phyloP scores from a whole-genome alignment of 2,113 vertebrate genomes.

The Patagioenas fasciata region DNA sequence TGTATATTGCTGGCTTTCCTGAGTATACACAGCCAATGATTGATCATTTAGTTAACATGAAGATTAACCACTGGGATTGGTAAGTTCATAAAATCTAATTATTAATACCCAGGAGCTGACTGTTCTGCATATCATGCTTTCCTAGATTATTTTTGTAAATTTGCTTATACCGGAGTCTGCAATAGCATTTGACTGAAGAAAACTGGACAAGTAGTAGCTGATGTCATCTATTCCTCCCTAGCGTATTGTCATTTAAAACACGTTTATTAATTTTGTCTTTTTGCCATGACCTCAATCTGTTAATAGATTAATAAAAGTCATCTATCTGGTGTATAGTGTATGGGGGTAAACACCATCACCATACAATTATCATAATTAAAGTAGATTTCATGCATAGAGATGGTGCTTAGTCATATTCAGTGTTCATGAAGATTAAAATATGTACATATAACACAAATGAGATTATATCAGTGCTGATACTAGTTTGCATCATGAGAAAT shows the following conservation, averaged over 20 bases:
- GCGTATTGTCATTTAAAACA: not conserved
- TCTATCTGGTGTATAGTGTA: not conserved
- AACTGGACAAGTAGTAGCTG: not conserved
- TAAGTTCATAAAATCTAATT: constrained; percentile 61
- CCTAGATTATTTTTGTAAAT: not conserved
- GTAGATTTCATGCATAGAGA: constrained; percentile 35
- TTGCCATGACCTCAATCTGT: constrained; percentile 56
- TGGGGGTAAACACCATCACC: constrained; percentile 47
- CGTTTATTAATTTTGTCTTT: constrained; percentile 33
- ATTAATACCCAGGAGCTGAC: not conserved
- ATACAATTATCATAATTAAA: constrained; percentile 63
- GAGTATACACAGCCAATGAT: constrained; percentile 92
- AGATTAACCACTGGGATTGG: constrained; percentile 94
- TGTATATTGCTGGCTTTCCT: constrained; percentile 87
- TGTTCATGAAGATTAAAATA: not conserved
- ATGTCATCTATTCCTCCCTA: not conserved
- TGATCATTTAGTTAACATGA: constrained; percentile 88
- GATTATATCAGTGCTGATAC: constrained; percentile 53
- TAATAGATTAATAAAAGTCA: constrained; percentile 50
- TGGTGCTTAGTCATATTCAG: constrained; percentile 51
- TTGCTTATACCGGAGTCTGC: not conserved
- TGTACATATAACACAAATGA: not conserved
- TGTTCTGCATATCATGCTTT: not conserved
- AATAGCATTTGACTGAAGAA: not conserved
- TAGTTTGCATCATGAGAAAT: constrained; percentile 40